These are phyloP conservation scores for Erynnis tages DNA, from an alignment of 2,888 invertebrate species.

Conservation along the genomic window DNA sequence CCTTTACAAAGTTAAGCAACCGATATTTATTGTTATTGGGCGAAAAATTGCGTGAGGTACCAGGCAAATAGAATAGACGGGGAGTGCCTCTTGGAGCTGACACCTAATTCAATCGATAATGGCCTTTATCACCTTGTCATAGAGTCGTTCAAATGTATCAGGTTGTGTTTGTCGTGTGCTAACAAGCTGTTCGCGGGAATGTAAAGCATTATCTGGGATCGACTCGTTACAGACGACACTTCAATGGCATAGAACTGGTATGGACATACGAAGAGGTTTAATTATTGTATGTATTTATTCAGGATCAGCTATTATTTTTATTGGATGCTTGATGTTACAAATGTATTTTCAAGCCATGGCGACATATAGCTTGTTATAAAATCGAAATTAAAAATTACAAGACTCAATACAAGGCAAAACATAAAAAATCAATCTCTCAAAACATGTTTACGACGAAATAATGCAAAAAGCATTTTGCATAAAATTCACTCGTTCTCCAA, in stretches of 20 bases:
- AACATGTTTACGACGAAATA: too few species aligned
- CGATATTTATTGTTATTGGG: slow-evolving; percentile 21
- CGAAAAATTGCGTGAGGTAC: slow-evolving; percentile 31
- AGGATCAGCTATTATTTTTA: neutral
- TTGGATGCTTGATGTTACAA: too few species aligned
- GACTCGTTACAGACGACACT: slow-evolving; percentile 64
- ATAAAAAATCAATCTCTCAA: too few species aligned
- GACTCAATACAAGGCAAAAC: too few species aligned
- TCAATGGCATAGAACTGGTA: slow-evolving; percentile 47
- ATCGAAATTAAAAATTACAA: too few species aligned
- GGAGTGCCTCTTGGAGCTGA: slow-evolving; percentile 14
- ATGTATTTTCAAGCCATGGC: too few species aligned
- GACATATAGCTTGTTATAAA: too few species aligned
- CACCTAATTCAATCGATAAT: slow-evolving; percentile 4
- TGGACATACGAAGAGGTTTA: slow-evolving; percentile 32
- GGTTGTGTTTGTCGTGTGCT: slow-evolving; percentile 16
- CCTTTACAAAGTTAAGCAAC: slow-evolving; percentile 9
- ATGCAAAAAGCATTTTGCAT: too few species aligned
- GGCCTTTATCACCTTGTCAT: neutral
- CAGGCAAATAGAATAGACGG: slow-evolving; percentile 20
- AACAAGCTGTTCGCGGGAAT: slow-evolving; percentile 38
- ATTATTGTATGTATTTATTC: slow-evolving; percentile 28
- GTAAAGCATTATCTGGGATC: slow-evolving; percentile 54
- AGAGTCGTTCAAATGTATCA: slow-evolving; percentile 12
- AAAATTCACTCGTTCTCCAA: too few species aligned